Evolutionary conservation across 2,797 vertebrate species (phyloP).

Genomic region (Gephyroberyx darwinii): DNA sequence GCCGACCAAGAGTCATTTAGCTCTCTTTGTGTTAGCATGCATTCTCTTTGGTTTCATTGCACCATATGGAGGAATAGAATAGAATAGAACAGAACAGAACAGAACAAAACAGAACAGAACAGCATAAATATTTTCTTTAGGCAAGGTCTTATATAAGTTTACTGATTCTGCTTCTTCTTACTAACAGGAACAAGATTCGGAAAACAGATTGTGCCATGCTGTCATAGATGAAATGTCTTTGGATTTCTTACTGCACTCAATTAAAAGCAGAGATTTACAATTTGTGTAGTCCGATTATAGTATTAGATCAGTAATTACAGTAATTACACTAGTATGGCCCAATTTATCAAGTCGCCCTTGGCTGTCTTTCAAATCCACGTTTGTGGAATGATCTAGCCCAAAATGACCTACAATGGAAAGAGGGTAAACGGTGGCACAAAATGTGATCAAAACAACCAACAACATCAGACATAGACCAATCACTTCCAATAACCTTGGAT

Average conservation of each 20-base stretch:
- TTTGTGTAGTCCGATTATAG: slow-evolving; percentile 7
- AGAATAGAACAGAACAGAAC: neutral
- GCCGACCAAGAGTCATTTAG: neutral
- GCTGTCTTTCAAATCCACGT: slow-evolving; percentile 31
- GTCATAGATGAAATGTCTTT: neutral
- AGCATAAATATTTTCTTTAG: neutral
- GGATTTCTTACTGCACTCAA: neutral
- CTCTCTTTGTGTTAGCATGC: neutral
- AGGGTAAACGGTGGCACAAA: neutral
- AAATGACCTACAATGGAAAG: slow-evolving; percentile 8
- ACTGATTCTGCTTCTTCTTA: neutral
- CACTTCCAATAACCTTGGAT: neutral
- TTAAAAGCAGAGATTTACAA: neutral
- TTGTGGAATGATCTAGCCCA: neutral
- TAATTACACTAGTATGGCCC: neutral
- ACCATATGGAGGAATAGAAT: neutral
- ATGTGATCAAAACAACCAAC: neutral
- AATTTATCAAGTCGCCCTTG: slow-evolving; percentile 20
- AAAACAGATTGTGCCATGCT: neutral
- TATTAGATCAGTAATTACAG: slow-evolving; percentile 24
- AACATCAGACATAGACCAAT: neutral
- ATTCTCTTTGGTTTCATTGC: neutral
- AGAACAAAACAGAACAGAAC: neutral
- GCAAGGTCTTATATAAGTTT: neutral
- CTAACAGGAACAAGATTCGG: neutral